Base-by-base conservation (phyloP, 30 jellyfish, hydroid and myxozoan species). In the Kudoa iwatai region DNA sequence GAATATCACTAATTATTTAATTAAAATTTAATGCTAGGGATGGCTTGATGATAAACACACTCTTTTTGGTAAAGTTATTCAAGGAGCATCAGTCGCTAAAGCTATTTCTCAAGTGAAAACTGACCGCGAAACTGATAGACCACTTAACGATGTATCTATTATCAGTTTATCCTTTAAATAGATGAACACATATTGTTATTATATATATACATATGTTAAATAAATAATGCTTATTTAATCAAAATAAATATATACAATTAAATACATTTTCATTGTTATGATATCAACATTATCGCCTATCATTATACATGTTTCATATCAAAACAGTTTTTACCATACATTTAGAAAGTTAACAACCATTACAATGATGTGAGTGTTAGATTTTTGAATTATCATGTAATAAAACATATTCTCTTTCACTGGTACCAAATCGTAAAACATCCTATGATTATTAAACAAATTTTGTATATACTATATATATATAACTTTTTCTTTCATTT, bases 31-130 rank as follows among this genome's bases (percentile, higher is more conserved):
- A 21, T 49, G 35, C 26, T 31, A 69, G 91, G 86, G 86, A 0
- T 74, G 94, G 94, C 81, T 74, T 11, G 94, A 74, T 52, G 61
- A 74, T 36, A 74, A 74, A 48, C 94, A 74, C 38, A 74, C 94
- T 0, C 69, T 74, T 20, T 74, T 74, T 44, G 94, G 94, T 2
- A 84, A 83, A 4, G 83, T 74, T 30, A 38, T 49, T 19, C 60
- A 58, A 48, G 94, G 94, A 18, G 61, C 61, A 88, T 87, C 60
- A 42, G 82, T 74, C 9, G 69, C 57, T 18, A 87, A 61, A 28
- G 43, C 48, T 17, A 63, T 74, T 34, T 50, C 84, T 43, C 57
- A 30, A 15, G 94, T 62, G 3, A 51, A 51, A 36, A 59, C 84
- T 20, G 33, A 61, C 45, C 64, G 84, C 0, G 62, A 65, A 33